These are phyloP conservation scores for Ptilorrhoa leucosticta DNA, from an alignment of 2,113 vertebrate species.

Conservation along the genomic window DNA sequence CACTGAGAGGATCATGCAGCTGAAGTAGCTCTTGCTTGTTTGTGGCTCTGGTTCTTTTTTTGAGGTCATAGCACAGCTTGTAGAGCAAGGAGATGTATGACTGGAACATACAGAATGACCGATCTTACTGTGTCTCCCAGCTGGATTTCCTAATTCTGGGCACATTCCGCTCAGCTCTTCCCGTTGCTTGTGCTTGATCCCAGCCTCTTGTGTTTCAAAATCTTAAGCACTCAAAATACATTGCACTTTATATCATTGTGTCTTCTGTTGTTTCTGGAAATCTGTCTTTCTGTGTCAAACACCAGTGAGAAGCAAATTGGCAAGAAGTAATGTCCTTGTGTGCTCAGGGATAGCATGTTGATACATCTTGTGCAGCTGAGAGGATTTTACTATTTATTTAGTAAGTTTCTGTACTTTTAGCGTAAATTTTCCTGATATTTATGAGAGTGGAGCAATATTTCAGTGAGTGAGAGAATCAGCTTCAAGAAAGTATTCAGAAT, in stretches of 20 bases:
- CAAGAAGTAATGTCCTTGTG: neutral
- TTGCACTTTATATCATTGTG: neutral
- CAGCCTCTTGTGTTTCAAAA: neutral
- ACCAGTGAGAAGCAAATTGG: neutral
- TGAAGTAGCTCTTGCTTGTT: neutral
- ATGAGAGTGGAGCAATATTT: neutral
- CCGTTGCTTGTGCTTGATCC: neutral
- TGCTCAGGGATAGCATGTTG: neutral
- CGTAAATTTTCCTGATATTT: neutral
- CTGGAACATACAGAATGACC: neutral
- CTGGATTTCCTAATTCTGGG: neutral
- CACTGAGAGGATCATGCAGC: neutral
- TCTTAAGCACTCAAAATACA: neutral
- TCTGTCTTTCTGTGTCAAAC: neutral
- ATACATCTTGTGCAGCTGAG: neutral
- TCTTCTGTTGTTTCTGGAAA: neutral
- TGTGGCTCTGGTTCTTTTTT: neutral
- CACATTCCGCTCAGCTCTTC: neutral
- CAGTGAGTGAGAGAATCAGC: neutral
- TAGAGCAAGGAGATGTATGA: rapidly evolving
- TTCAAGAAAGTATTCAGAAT: neutral
- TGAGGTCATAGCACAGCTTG: neutral
- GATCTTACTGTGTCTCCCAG: neutral
- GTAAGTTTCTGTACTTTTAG: neutral
- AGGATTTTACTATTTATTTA: neutral